A percentile compares a stretch with the other conserved stretches of the same genome.
phyloP scores from a whole-genome alignment of 2,113 vertebrate genomes.

The Nibea albiflora region DNA sequence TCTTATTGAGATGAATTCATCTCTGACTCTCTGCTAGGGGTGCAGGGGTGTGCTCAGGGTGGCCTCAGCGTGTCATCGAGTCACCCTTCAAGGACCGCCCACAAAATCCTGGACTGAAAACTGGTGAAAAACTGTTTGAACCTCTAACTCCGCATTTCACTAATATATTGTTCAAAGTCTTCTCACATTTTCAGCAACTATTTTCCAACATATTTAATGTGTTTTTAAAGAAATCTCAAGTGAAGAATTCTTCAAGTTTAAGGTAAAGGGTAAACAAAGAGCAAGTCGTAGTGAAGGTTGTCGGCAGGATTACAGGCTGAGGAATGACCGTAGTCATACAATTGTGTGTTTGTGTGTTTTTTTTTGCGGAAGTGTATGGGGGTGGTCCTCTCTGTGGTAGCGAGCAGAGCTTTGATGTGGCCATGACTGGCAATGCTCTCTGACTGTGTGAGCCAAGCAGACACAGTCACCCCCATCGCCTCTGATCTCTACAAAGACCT shows the following conservation, averaged over 20 bases:
- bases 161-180: no score
- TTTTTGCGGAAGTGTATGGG: constrained; percentile 17
- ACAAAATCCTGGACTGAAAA: no score
- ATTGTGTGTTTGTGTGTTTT: constrained; percentile 4
- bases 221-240: no score
- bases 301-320: background rate
- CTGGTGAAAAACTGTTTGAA: no score
- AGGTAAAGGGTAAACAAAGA: background rate
- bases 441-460: constrained; percentile 54
- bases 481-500: constrained; percentile 70
- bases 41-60: no score
- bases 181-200: no score
- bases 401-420: constrained; percentile 69
- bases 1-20: no score
- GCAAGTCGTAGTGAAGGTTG: background rate
- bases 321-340: background rate
- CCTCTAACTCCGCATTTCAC: no score
- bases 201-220: no score
- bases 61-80: no score
- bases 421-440: constrained; percentile 46
- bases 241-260: background rate
- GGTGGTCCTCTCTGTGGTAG: constrained; percentile 26
- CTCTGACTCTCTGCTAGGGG: no score
- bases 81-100: no score
- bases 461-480: constrained; percentile 50